Base-by-base conservation (phyloP, 2,888 invertebrate genomes). In the Oligia strigilis region DNA sequence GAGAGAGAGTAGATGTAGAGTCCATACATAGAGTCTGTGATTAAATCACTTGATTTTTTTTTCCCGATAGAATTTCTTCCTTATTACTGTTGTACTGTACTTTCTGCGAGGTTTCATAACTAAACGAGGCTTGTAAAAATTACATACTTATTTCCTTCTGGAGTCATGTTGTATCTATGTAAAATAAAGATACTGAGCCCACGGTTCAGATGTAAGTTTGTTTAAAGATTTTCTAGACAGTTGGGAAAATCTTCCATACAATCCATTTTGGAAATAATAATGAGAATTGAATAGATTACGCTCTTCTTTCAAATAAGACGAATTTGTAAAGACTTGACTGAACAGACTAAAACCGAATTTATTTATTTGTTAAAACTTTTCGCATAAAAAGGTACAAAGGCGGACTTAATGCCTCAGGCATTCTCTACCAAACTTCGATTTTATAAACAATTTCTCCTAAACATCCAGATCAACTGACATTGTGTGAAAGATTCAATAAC, bases 401-500 rank as follows among this genome's bases (percentile, higher is more conserved):
- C 36, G 36, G 36, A 36, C 36, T 36, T 29, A 29, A 36, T 36
- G 36, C 36, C 36, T 36, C 3, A 36, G 36, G 36, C 36, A 36
- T 36, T 36, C 36, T 36, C 36, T 36, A 36, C 36, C 36, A 36
- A 36, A 36, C 0, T 3, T 49, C 17, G 4, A 66, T 58, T 9
- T n/a, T 49, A 66, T 36, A 62, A 40, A 19, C 17, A 6, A n/a
- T 36, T 58, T 67, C 29, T 78, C n/a, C n/a, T 46, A 55, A 17
- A 2, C 46, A 46, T 4, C 17, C 11, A 72, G 11, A 43, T 36
- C 49, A 36, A 43, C 14, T 46, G 17, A 13, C 19, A 55, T 69
- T 36, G 43, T 49, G n/a, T 75, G 55, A 74, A 84, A 84, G 49
- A 67, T 73, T 82, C 65, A 77, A 36, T 43, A 65, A 62, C 46